Conservation (phyloP, 1,140 invertebrate species). For the Bombus waltoni region DNA sequence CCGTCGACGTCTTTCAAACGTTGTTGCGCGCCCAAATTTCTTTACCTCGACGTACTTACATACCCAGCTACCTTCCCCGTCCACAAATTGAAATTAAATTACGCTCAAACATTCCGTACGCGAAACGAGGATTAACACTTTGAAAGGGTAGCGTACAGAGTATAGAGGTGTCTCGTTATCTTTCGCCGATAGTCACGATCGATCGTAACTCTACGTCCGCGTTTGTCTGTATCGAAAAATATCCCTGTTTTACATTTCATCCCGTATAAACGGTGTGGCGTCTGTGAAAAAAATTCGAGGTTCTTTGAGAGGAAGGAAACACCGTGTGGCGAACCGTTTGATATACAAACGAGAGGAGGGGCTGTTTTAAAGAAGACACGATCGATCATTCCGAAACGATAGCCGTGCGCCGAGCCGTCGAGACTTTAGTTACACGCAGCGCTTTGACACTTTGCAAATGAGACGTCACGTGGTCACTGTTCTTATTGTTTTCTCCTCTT, state of each 20-base stretch:
- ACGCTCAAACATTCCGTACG: background rate
- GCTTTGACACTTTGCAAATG: constrained; percentile 48
- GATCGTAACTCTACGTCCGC: background rate
- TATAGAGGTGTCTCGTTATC: background rate
- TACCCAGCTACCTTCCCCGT: no score
- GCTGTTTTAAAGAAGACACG: constrained; percentile 18
- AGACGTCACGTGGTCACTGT: constrained; percentile 28
- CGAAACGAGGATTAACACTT: background rate
- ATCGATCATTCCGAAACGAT: constrained; percentile 45
- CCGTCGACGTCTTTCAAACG: background rate
- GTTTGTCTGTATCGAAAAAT: background rate
- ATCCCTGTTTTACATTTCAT: background rate
- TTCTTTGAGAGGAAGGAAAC: background rate
- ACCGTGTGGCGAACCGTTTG: background rate
- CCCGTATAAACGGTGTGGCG: constrained; percentile 1
- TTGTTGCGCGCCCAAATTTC: background rate
- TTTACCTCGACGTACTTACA: background rate
- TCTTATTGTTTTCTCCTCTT: no score
- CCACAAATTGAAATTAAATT: background rate
- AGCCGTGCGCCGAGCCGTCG: background rate
- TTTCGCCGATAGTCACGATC: background rate
- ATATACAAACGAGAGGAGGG: constrained; percentile 28
- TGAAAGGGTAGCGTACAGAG: background rate
- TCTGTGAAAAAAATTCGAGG: background rate
- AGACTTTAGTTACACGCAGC: constrained; percentile 27